Conservation (phyloP, 2,888 invertebrate genomes). For the Philereme transversata region DNA sequence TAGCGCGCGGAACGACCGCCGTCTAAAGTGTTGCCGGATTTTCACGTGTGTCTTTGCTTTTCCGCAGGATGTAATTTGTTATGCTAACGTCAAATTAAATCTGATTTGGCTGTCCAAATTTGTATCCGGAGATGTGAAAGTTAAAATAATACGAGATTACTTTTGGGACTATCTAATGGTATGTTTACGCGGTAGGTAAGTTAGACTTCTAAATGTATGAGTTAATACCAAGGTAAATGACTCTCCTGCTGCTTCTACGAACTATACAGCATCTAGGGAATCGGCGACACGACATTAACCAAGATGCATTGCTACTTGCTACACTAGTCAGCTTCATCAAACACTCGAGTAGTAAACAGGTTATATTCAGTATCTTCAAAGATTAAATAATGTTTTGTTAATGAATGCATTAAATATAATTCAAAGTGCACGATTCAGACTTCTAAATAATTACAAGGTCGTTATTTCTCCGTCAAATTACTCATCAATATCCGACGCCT, state of each 20-base stretch:
- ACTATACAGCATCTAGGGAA: slow-evolving; percentile 15
- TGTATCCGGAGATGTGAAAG: slow-evolving; percentile 12
- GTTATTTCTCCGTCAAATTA: slow-evolving; percentile 73
- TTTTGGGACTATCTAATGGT: background rate
- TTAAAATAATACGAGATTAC: background rate
- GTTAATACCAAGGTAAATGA: slow-evolving; percentile 10
- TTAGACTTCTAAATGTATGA: slow-evolving; percentile 2
- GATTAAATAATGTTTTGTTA: background rate
- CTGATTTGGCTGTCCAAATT: slow-evolving; percentile 17
- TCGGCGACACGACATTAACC: slow-evolving; percentile 13
- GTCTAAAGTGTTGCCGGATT: slow-evolving; percentile 48
- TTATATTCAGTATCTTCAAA: background rate
- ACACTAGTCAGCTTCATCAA: slow-evolving; percentile 14
- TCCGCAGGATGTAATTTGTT: slow-evolving; percentile 38
- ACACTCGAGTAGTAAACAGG: background rate
- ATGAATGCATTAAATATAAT: slow-evolving; percentile 18
- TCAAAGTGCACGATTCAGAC: slow-evolving; percentile 30
- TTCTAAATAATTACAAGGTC: slow-evolving; percentile 65
- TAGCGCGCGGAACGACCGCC: slow-evolving; percentile 48
- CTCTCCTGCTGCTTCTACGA: slow-evolving; percentile 13
- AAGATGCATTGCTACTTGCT: slow-evolving; percentile 23
- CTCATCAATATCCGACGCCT: slow-evolving; percentile 77
- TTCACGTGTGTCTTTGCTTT: slow-evolving; percentile 39
- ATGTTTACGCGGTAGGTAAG: background rate
- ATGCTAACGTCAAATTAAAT: slow-evolving; percentile 34